A percentile compares a stretch with the other conserved stretches of the same genome.
Evolutionary conservation across 2,113 vertebrate genomes (phyloP).

Genomic region (Cricetomys ansorgei): DNA sequence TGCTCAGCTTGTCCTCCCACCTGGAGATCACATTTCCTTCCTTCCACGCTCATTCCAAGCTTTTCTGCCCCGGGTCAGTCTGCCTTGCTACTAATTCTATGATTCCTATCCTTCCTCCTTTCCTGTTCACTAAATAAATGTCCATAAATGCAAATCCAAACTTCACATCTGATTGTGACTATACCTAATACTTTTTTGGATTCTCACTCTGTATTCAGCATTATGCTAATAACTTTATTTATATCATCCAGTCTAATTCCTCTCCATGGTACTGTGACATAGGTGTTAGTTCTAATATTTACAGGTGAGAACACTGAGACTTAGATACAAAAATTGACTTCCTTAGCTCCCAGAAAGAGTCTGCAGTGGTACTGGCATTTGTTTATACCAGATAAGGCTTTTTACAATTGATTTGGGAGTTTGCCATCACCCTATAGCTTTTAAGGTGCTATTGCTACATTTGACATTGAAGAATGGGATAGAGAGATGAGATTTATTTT

Average conservation of each 20-base stretch:
- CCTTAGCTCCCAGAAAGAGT: background rate
- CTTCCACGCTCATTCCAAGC: background rate
- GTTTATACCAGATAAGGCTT: background rate
- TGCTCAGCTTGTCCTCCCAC: background rate
- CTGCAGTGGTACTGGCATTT: background rate
- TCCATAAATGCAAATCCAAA: background rate
- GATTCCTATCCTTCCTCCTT: background rate
- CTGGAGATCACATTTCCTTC: background rate
- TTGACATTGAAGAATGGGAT: background rate
- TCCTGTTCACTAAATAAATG: background rate
- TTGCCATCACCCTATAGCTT: background rate
- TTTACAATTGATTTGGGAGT: background rate
- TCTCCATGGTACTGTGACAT: background rate
- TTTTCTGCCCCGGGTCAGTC: background rate
- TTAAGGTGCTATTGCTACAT: background rate
- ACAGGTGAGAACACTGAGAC: background rate
- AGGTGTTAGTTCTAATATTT: conserved; percentile 44
- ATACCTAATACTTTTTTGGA: background rate
- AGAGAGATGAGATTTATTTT: background rate
- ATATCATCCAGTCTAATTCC: conserved; percentile 14
- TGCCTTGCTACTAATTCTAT: background rate
- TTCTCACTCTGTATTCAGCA: conserved; percentile 11
- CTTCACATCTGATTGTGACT: background rate
- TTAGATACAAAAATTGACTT: background rate
- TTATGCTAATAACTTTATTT: conserved; percentile 46